Evolutionary conservation across 1,140 invertebrate species (phyloP), one percentile per base, ranked within the genome.

Genomic region (Meloidogyne exigua): DNA sequence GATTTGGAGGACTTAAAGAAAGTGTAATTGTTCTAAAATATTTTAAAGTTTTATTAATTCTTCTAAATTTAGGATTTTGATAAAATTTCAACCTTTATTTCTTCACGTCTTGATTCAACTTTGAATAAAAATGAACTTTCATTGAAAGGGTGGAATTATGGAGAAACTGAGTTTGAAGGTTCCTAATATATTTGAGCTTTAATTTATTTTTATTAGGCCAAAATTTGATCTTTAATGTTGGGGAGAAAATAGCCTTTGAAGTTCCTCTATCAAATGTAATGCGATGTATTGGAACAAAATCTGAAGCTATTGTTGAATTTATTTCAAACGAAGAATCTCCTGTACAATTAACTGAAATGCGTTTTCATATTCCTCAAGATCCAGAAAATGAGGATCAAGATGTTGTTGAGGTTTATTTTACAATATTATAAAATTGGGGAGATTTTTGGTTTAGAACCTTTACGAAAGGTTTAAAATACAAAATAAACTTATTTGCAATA

Each of bases 131-230:
- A 94, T 86, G 95, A 99, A 84, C 88, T 96, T 44, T 94, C 93
- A 83, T 89, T 98, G 0, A 98, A 96, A 89, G 97, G 97, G 7
- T 99, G 96, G 95, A 99, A 99, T 89, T 99, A 96, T 94, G 97
- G 97, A 67, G 93, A 93, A 1, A 93, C 94, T 13, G 93, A 95
- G 82, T 98, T 99, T 88, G 91, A 92, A 87, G 96, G 90, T 90
- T 73, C 11, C 2, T 72, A 36, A 12, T 28, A 63, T 5, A 23
- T 62, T 72, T 13, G 9, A 4, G 26, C 23, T 64, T 72, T 32
- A 23, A 28, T n/a, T 21, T n/a, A 13, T 28, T 10, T n/a, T 65
- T 66, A 79, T 44, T 79, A 90, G 90, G 95, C 28, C 93, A 94
- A 69, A 91, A 93, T 1, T 88, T 99, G 0, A 93, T 92, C 85